A percentile compares a stretch with the other conserved stretches of the same genome.
Evolutionary conservation across 2,888 invertebrate species (phyloP).

Genomic region (Polylopha cassiicola): DNA sequence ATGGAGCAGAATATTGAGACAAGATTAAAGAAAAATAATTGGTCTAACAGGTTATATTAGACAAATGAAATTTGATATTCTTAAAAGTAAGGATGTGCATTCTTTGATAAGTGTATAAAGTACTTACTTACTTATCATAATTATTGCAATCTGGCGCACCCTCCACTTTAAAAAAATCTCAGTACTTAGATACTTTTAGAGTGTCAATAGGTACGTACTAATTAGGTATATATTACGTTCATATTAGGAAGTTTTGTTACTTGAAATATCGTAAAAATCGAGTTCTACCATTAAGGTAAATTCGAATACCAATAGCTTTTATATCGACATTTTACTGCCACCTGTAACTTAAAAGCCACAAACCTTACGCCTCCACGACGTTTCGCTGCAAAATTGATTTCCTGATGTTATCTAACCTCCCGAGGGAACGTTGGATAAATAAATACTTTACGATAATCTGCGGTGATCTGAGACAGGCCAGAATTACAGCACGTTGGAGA

Average conservation of each 20-base stretch:
- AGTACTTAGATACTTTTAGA: too few relatives aligned
- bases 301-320: slow-evolving; percentile 42
- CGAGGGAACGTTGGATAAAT: slow-evolving; percentile 70
- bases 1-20: slow-evolving; percentile 27
- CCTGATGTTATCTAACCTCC: slow-evolving; percentile 71
- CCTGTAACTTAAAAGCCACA: slow-evolving; percentile 58
- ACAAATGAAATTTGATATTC: too few relatives aligned
- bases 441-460: slow-evolving; percentile 74
- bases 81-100: too few relatives aligned
- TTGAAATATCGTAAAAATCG: slow-evolving; percentile 7
- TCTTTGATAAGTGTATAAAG: too few relatives aligned
- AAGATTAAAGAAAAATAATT: too few relatives aligned
- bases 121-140: too few relatives aligned
- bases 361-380: slow-evolving; percentile 68
- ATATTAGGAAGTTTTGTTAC: too few relatives aligned
- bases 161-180: too few relatives aligned
- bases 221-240: too few relatives aligned
- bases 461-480: slow-evolving; percentile 66
- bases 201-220: too few relatives aligned
- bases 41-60: too few relatives aligned
- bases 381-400: slow-evolving; percentile 73
- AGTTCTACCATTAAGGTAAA: slow-evolving; percentile 20
- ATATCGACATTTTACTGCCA: slow-evolving; percentile 46
- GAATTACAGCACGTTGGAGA: slow-evolving; percentile 61
- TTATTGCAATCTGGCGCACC: too few relatives aligned